Evolutionary conservation across 2,113 vertebrate species (phyloP).

Genomic region (Neomonachus schauinslandi): DNA sequence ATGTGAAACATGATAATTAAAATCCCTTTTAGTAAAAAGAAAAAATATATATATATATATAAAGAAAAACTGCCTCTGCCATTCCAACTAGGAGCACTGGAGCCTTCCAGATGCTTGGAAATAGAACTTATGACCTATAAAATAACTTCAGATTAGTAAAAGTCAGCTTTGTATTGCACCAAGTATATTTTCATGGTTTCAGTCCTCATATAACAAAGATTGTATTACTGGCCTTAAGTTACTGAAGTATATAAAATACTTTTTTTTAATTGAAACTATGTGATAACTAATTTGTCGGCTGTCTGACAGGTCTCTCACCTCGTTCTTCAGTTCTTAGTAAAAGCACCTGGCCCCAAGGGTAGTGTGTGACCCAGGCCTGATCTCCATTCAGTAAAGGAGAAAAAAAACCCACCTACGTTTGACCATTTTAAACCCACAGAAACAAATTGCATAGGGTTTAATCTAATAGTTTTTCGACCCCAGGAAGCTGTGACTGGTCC

Average conservation of each 20-base stretch:
- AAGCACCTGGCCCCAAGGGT: neutral
- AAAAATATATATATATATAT: neutral
- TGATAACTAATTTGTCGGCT: neutral
- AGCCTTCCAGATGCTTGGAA: neutral
- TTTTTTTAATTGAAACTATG: neutral
- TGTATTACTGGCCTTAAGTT: neutral
- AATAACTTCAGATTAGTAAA: neutral
- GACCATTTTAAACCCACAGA: neutral
- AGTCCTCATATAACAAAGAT: neutral
- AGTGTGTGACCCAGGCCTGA: neutral
- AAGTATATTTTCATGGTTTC: neutral
- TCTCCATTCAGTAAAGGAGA: neutral
- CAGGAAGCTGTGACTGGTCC: neutral
- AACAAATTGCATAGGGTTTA: neutral
- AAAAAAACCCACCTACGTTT: neutral
- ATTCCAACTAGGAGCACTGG: slow-evolving; percentile 33
- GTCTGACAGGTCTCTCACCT: neutral
- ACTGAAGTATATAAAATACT: neutral
- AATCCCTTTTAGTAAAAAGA: neutral
- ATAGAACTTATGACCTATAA: neutral
- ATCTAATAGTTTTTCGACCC: neutral
- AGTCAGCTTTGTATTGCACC: neutral
- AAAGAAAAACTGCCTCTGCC: no score
- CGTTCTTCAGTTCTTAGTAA: neutral
- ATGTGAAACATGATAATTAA: neutral